Base-by-base conservation (phyloP, 2,888 invertebrate genomes). In the Mechanitis messenoides region DNA sequence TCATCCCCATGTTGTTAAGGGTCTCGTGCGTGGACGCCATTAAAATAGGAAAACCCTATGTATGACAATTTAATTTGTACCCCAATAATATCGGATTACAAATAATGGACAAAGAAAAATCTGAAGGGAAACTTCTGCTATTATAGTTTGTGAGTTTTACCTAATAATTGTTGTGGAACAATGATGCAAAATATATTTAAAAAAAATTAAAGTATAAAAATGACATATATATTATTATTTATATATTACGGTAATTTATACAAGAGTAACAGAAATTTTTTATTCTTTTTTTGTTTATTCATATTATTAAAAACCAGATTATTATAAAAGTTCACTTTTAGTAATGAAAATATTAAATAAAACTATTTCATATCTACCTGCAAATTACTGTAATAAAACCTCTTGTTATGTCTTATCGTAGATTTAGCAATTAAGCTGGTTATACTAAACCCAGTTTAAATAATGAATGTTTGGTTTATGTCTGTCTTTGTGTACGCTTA, bases 61-160 rank as follows among this genome's bases (percentile, higher is more conserved):
- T 84, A 85, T 84, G 85, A 86, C 86, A 86, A 87, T 87, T 87
- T 86, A 87, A 87, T 87, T 87, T 85, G 82, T 73, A 76, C 84
- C 83, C 84, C 83, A 83, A 84, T 85, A 83, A 84, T 86, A 87
- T 87, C 84, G 75, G 84, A 81, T 86, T 86, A 84, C 85, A 77
- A 75, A 79, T 86, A 86, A 86, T 83, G 86, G 84, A 83, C 83
- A 82, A 85, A 86, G 81, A 84, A 85, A 83, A 85, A 83, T 81
- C 80, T 78, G 72, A 69, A 69, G 75, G 62, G 46, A 63, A 56
- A 57, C 33, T 55, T 50, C 50, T 50, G 31, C 9, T 50, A 31
- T 50, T 50, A 2, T 50, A 11, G 46, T 50, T 12, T 54, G 63
- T 66, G 56, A 62, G 56, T 45, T 63, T 46, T 1, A 20, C 20